These are phyloP conservation scores for Eurosta solidaginis DNA, from an alignment of 1,140 invertebrate genomes.

Conservation along the genomic window DNA sequence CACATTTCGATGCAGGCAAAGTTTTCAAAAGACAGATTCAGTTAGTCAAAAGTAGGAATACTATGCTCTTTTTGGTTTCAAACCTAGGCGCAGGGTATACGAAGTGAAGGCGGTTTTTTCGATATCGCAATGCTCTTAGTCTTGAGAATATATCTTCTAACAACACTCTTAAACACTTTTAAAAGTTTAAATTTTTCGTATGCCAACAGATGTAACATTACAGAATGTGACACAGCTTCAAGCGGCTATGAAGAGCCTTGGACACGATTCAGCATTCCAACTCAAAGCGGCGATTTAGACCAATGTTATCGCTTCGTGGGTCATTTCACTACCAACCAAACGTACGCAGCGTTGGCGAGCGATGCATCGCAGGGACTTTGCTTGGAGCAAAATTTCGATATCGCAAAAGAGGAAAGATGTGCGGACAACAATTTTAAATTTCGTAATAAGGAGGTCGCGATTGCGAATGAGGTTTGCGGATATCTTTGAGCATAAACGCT, in stretches of 20 bases:
- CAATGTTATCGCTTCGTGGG: constrained; percentile 61
- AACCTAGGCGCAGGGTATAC: no score
- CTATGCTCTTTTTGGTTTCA: no score
- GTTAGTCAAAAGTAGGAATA: no score
- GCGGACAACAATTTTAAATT: constrained; percentile 52
- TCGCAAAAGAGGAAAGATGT: constrained; percentile 46
- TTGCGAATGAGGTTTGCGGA: constrained; percentile 59
- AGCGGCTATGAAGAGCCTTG: constrained; percentile 62
- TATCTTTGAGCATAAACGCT: constrained; percentile 46
- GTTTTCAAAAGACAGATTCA: no score
- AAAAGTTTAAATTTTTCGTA: no score
- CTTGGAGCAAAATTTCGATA: constrained; percentile 57
- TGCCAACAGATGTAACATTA: constrained; percentile 70
- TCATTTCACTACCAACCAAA: constrained; percentile 34
- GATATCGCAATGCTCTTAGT: no score
- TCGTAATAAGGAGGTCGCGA: constrained; percentile 51
- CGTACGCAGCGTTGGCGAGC: not conserved
- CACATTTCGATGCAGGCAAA: no score
- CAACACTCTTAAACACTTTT: no score
- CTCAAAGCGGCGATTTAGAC: constrained; percentile 56
- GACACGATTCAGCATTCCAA: constrained; percentile 63
- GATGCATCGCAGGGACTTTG: constrained; percentile 52
- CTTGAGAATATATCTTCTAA: no score
- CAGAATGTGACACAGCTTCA: constrained; percentile 64
- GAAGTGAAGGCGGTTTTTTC: no score